Percentiles rank a stretch among this genome's conserved stretches.
phyloP scores from a whole-genome alignment of 2,888 invertebrate species.

The Ligdia adustata region DNA sequence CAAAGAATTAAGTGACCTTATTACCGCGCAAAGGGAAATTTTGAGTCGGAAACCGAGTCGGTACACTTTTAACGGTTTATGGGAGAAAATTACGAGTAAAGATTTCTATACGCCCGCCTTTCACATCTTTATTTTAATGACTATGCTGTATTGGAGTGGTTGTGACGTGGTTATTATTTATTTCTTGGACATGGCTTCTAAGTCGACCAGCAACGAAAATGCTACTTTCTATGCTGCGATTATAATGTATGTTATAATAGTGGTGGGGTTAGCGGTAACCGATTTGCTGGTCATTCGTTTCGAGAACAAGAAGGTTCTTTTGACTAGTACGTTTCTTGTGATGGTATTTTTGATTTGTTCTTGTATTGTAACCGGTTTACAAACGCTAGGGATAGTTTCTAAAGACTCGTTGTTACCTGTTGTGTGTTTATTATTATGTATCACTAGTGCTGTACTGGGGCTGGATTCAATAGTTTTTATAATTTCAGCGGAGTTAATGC shows the following conservation, averaged over 20 bases:
- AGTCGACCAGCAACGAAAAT: constrained; percentile 10
- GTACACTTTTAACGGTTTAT: neutral
- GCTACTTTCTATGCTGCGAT: constrained; percentile 16
- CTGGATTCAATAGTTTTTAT: constrained; percentile 5
- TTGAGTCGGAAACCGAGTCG: neutral
- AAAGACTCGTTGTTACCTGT: constrained; percentile 12
- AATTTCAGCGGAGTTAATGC: constrained; percentile 25
- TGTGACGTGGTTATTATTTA: constrained; percentile 16
- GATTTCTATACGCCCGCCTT: constrained; percentile 28
- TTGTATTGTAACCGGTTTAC: constrained; percentile 1
- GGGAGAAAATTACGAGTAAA: constrained; percentile 9
- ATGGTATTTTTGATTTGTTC: constrained; percentile 2
- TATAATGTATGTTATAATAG: constrained; percentile 9
- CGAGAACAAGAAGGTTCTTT: constrained; percentile 4
- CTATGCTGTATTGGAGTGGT: constrained; percentile 26
- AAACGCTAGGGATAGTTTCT: constrained; percentile 2
- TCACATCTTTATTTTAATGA: constrained; percentile 16
- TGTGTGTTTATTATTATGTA: constrained; percentile 10
- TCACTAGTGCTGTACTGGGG: constrained; percentile 8
- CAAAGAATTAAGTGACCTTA: constrained; percentile 21
- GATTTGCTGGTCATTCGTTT: constrained; percentile 6
- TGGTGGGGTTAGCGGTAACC: constrained; percentile 1
- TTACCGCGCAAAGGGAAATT: constrained; percentile 9
- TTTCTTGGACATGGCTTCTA: constrained; percentile 15
- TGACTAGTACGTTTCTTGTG: constrained; percentile 5